Base-by-base conservation (phyloP, 2,797 vertebrate genomes). In the Streptopelia turtur region DNA sequence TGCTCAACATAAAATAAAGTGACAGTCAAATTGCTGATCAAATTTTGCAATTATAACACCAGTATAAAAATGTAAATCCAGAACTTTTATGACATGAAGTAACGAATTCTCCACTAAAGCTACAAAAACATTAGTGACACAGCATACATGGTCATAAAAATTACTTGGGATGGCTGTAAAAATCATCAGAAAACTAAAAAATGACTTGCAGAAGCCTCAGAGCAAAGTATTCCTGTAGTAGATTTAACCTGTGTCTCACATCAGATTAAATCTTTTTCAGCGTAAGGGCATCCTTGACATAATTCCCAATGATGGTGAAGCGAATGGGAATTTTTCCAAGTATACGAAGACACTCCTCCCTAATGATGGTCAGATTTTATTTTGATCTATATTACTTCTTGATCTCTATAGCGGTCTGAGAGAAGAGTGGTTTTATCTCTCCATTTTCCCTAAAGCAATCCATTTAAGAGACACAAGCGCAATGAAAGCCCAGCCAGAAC, bases 21-120 rank as follows among this genome's bases (percentile, higher is more conserved):
- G 96, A 88, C 92, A 96, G 86, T 93, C 93, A 94, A 95, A 96
- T 74, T 89, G 87, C 83, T 90, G 90, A 93, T 96, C 79, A 94
- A 94, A 94, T 95, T 96, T 94, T 92, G 70, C 89, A 93, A 66
- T 93, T 95, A 79, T 63, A 79, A 71, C 55, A 63, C 20, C 11
- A 37, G 14, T 87, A 93, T 92, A 95, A 95, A 96, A 94, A 89
- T 95, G 71, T 86, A 93, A 97, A 88, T 93, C 85, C 41, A 61
- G 61, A 92, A 76, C 57, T 91, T 94, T 83, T 69, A 76, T 91
- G 75, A 56, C 24, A 87, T 47, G 89, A 71, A 81, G 22, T 78
- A 86, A 50, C 2, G 2, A 84, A 83, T 74, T 78, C 57, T 66
- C 16, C 41, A 37, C 41, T 78, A 3, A 88, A 83, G 65, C 78